Conservation (phyloP, 2,888 invertebrate genomes). For the Poecilus cupreus region DNA sequence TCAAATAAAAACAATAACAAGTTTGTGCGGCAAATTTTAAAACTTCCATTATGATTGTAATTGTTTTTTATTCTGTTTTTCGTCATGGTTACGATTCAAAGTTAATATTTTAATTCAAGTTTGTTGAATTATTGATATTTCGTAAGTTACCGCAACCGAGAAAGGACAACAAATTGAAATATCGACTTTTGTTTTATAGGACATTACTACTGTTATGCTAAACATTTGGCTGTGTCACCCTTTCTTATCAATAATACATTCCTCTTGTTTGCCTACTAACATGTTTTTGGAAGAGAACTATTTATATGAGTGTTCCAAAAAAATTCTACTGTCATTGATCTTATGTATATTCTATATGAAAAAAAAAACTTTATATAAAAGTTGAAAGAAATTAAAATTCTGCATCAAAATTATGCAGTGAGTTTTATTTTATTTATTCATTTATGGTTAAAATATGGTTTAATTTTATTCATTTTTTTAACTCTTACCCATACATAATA, state of each 20-base stretch:
- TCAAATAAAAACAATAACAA: too few species aligned
- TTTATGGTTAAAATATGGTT: too few species aligned
- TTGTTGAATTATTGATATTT: constrained; percentile 40
- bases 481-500: too few species aligned
- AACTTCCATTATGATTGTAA: neutral
- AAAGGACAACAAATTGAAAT: constrained; percentile 37
- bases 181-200: constrained; percentile 48
- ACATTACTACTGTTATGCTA: constrained; percentile 24
- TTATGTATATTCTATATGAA: too few species aligned
- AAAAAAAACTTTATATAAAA: too few species aligned
- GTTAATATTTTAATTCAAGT: neutral
- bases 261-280: neutral
- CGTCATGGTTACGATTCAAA: neutral
- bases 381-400: too few species aligned
- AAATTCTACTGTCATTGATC: too few species aligned
- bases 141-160: constrained; percentile 9
- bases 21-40: neutral
- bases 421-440: too few species aligned
- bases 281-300: neutral
- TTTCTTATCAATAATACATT: constrained; percentile 34
- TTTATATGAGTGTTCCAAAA: too few species aligned
- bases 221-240: constrained; percentile 31
- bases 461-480: too few species aligned
- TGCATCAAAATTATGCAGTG: too few species aligned
- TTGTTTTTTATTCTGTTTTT: neutral